Evolutionary conservation across 2,888 invertebrate species (phyloP), one percentile per base, ranked within the genome.

Genomic region (Sycophila texana): DNA sequence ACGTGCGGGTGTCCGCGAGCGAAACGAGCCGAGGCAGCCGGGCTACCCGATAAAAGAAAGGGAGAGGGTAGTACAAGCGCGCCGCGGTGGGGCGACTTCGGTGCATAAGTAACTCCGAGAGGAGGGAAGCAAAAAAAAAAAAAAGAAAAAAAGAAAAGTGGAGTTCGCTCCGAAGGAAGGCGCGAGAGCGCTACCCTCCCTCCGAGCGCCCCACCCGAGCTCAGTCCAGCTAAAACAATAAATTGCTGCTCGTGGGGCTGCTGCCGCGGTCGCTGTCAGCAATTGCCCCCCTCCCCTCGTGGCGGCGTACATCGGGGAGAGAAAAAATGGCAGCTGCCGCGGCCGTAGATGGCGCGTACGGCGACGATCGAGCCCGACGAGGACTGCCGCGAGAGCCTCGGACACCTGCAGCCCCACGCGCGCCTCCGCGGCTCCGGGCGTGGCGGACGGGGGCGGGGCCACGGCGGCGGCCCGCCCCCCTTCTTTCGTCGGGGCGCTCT

Each of bases 261-360:
- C 53, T 71, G 86, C 87, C 88, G 86, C 87, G 86, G 84, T 86
- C 86, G 85, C 89, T 89, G 89, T 89, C 89, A 89, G 89, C 89
- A 86, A 89, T 87, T 86, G 88, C 87, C 85, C 83, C 86, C 83
- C 84, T 39, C 58, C 12, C 22, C 47, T 18, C 73, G 49, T 49
- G 49, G 16, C 61, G 12, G 30, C 22, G 89, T 91, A 91, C 91
- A 92, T 92, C 92, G 92, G 88, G 91, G 91, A 26, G 91, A 90
- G 91, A 89, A 90, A 90, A 91, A 90, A 90, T 91, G 90, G 90
- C 90, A 90, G 90, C 91, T 92, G 90, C 91, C 87, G 89, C 90
- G 30, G 91, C 92, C 92, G 91, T 91, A 92, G 92, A 92, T 92
- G 92, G 86, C 86, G 87, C 85, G 10, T 4, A 86, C 84, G 83